Evolutionary conservation across 2,888 invertebrate species (phyloP), one percentile per base, ranked within the genome.

Genomic region (Dasypogon diadema): DNA sequence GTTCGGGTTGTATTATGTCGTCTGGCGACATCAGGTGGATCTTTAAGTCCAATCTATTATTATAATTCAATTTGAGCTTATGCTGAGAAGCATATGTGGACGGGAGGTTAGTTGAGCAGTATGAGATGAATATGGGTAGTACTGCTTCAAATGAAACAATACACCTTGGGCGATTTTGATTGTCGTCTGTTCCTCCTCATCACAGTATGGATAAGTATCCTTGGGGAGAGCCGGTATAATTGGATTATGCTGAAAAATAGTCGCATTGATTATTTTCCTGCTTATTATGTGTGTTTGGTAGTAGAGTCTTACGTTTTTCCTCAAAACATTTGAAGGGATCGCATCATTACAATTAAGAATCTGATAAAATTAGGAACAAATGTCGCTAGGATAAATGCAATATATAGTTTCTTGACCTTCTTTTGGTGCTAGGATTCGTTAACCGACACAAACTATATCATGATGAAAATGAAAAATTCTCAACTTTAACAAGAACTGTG

Each of bases 11-110:
- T 51, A 51, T 51, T 51, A 21, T 51, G n/a, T 51, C 51, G 16
- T 51, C 51, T 51, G 51, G 51, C 51, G 51, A 51, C 22, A 51
- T 51, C 51, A 51, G 51, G 51, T 51, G 51, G 51, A 18, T 51
- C 51, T 21, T 51, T 51, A 12, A 2, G 51, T 0, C 12, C 51
- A 51, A 51, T 51, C 1, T 51, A 16, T 51, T 51, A 51, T 51
- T 16, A 51, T 51, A 51, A 51, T 16, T 18, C 18, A 51, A 51
- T 51, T 51, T 2, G 18, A 51, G 14, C 18, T 51, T 5, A 51
- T 6, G 2, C 4, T 18, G 51, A 8, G 42, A 18, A 51, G 16
- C 51, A 51, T 51, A 18, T 51, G 6, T 51, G 16, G 4, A 5
- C 18, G 16, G 2, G 12, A 4, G n/a, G 18, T 51, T 42, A n/a